Base-by-base conservation (phyloP, 2,797 vertebrate genomes). In the Pangasius sanitwongsei region DNA sequence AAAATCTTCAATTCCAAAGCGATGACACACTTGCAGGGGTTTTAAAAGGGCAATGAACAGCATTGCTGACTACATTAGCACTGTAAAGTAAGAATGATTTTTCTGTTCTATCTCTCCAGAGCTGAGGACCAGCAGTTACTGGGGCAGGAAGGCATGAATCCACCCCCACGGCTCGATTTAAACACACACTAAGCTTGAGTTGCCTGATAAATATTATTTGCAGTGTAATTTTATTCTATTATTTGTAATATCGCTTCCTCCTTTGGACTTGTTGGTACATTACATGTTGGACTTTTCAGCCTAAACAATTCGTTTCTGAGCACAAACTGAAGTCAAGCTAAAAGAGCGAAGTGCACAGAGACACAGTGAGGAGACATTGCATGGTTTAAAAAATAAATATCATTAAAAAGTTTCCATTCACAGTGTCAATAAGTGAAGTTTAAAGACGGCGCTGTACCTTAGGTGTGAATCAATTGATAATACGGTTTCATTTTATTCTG, bases 51-150 rank as follows among this genome's bases (percentile, higher is more conserved):
- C 69, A 59, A 53, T 74, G 78, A 88, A 85, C 80, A 85, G 83
- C 65, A 77, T 28, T 28, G 65, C 53, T 82, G 86, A 50, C 87
- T 87, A 89, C 57, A 78, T 90, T 91, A 80, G 18, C 59, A 85
- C 37, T 83, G 80, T 23, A 4, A 25, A 57, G 83, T 69, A 41
- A 89, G 85, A 88, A 87, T 74, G 13, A 11, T 53, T 41, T 25
- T 77, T 78, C 44, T 70, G 12, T n/a, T 63, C 70, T 67, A 50
- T 87, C 81, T 75, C 87, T 65, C 82, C 83, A 85, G 72, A 65
- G 41, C 31, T 13, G 8, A 23, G 31, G 20, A 20, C 8, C 34
- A 16, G 6, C 69, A 77, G 82, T 31, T 28, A n/a, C 34, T 4
- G 23, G n/a, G 57, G 70, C 57, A 84, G 67, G 44, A 67, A 63